Conservation (phyloP, 2,113 vertebrate species). For the Tragelaphus buxtoni region DNA sequence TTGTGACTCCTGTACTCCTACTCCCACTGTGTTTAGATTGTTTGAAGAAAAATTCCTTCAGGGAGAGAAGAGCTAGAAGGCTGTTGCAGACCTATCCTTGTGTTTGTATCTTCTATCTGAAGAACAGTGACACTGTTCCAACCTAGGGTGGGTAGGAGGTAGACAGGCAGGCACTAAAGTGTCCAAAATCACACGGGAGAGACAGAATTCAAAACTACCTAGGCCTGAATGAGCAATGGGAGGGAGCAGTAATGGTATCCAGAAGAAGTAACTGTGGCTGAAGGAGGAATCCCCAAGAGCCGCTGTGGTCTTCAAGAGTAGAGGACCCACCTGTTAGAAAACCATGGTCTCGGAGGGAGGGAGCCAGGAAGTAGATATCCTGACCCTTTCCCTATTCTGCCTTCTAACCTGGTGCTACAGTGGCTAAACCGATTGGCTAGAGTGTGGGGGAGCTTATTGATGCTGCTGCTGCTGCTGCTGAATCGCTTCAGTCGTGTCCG, state of each 20-base stretch:
- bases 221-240: not conserved
- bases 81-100: not conserved
- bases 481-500: fast-evolving
- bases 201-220: not conserved
- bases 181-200: not conserved
- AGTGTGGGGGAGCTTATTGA: not conserved
- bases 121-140: not conserved
- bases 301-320: not conserved
- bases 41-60: not conserved
- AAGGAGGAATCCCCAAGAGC: not conserved
- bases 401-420: not conserved
- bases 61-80: not conserved
- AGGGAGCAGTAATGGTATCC: not conserved
- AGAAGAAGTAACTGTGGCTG: not conserved
- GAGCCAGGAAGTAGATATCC: not conserved
- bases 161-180: not conserved
- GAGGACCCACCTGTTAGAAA: not conserved
- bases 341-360: not conserved
- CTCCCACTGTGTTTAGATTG: not conserved
- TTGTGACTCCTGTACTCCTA: not conserved
- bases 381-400: not conserved
- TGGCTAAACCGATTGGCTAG: not conserved
- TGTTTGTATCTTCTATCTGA: not conserved
- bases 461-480: not conserved
- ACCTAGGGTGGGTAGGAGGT: not conserved